phyloP scores from a whole-genome alignment of 2,113 vertebrate genomes.

The Dipodomys stephensi region DNA sequence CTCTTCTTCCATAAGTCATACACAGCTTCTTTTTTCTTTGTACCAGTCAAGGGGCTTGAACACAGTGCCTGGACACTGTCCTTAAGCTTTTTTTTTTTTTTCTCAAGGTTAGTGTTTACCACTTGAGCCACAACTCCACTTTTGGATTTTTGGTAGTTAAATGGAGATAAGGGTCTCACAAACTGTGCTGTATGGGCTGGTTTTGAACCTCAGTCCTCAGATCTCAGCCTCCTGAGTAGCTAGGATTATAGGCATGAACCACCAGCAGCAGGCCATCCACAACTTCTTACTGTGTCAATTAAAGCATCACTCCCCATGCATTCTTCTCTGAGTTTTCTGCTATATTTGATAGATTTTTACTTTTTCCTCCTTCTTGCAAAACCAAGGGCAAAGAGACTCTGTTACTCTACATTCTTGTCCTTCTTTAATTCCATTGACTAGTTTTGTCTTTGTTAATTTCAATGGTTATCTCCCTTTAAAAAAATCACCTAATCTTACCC shows the following conservation, averaged over 20 bases:
- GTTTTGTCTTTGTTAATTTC: neutral
- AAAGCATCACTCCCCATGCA: neutral
- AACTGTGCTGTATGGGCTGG: no score
- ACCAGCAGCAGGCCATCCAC: no score
- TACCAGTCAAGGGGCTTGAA: no score
- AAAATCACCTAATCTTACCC: neutral
- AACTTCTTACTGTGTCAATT: neutral
- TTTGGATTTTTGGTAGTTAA: no score
- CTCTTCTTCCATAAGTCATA: neutral
- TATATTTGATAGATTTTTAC: neutral
- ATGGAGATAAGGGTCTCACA: no score
- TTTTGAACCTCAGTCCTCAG: no score
- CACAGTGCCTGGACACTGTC: no score
- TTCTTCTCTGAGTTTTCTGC: neutral
- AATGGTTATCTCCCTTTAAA: neutral
- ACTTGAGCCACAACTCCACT: no score
- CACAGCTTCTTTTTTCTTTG: neutral
- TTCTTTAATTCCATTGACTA: neutral
- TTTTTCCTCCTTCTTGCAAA: neutral
- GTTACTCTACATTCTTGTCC: neutral
- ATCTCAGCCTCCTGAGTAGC: no score
- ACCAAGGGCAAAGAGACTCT: slow-evolving; percentile 16
- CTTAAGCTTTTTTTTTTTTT: no score
- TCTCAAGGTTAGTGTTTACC: no score
- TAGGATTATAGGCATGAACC: no score